Conservation (phyloP, 2,113 vertebrate genomes). For the Harpagus bidentatus region DNA sequence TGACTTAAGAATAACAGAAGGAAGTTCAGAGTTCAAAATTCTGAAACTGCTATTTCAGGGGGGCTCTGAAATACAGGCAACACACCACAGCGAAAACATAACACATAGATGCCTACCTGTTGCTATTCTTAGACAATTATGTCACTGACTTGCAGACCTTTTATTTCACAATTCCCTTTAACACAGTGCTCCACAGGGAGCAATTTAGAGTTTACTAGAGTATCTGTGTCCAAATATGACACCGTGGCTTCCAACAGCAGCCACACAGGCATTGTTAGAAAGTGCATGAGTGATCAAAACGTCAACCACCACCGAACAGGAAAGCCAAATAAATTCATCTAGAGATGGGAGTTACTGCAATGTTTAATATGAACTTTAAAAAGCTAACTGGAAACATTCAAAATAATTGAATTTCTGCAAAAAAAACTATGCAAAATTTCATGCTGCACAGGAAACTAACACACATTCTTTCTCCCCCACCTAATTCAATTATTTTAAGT, state of each 20-base stretch:
- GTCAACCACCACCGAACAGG: background rate
- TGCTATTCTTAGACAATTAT: background rate
- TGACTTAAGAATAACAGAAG: conserved; percentile 45
- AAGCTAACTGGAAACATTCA: background rate
- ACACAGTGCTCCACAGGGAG: background rate
- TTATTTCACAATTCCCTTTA: background rate
- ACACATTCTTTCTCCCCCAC: background rate
- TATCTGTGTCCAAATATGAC: background rate
- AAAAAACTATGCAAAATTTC: background rate
- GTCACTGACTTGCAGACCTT: background rate
- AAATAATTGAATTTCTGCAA: background rate
- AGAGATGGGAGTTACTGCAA: background rate
- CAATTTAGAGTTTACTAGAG: background rate
- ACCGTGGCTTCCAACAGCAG: background rate
- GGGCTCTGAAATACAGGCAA: background rate
- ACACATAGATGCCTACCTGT: background rate
- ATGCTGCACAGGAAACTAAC: background rate
- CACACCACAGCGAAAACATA: fast-evolving
- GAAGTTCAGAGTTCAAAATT: conserved; percentile 50
- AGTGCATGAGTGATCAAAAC: fast-evolving
- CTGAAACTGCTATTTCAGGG: background rate
- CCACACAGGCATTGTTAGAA: background rate
- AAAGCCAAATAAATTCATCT: background rate
- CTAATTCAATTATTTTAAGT: background rate
- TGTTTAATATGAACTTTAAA: background rate